A percentile compares a stretch with the other conserved stretches of the same genome.
Conservation (phyloP, 2,113 vertebrate genomes). For the Mobula birostris region DNA sequence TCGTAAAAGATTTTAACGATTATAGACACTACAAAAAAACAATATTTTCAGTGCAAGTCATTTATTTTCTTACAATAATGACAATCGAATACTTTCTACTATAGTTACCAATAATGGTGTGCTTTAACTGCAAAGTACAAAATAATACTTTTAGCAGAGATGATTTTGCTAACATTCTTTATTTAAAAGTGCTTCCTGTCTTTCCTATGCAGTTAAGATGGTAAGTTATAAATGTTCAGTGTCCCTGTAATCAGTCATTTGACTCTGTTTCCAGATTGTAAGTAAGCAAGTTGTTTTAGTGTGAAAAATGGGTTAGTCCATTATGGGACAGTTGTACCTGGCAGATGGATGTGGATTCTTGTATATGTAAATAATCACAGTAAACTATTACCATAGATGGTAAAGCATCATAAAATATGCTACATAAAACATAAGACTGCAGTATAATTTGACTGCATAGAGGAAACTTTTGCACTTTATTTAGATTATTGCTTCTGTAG, state of each 20-base stretch:
- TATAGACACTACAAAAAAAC: background rate
- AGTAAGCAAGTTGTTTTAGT: constrained; percentile 68
- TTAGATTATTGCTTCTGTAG: background rate
- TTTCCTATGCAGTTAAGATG: background rate
- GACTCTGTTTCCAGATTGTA: constrained; percentile 62
- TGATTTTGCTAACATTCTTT: constrained; percentile 27
- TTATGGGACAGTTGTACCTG: constrained; percentile 59
- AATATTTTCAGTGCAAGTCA: background rate
- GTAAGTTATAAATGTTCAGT: constrained; percentile 52
- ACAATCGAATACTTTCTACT: background rate
- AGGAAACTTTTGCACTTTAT: background rate
- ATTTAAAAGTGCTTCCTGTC: constrained; percentile 11
- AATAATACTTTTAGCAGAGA: constrained; percentile 22
- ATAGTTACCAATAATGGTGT: constrained; percentile 22
- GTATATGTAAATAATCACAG: constrained; percentile 62
- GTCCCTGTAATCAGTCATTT: constrained; percentile 59
- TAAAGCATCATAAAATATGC: constrained; percentile 68
- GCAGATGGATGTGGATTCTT: constrained; percentile 73
- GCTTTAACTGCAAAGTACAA: constrained; percentile 27
- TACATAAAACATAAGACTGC: constrained; percentile 61
- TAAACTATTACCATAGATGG: constrained; percentile 78
- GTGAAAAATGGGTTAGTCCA: constrained; percentile 67
- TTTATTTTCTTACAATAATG: background rate
- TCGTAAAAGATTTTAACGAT: background rate
- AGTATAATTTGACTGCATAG: constrained; percentile 51